phyloP scores from a whole-genome alignment of 2,888 invertebrate genomes.

The Xestoiulus laeticollis region DNA sequence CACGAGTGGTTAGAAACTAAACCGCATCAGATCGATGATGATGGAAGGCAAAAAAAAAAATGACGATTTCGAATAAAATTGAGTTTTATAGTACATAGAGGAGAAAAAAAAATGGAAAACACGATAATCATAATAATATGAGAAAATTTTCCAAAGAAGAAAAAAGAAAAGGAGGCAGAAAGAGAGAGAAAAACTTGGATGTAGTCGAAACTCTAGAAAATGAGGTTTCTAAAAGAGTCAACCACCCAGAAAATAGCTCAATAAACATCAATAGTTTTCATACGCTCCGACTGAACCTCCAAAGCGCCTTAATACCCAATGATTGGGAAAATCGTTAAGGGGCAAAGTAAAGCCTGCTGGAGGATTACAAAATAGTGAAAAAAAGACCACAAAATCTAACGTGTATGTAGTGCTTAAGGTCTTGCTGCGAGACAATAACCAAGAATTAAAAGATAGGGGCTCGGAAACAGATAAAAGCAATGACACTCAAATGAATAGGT shows the following conservation, averaged over 20 bases:
- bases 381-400: conserved; percentile 8
- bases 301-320: conserved; percentile 22
- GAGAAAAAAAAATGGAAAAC: background rate
- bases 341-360: conserved; percentile 13
- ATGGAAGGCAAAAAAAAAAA: background rate
- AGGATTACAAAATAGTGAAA: conserved; percentile 28
- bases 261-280: conserved; percentile 37
- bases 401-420: conserved; percentile 13
- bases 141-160: background rate
- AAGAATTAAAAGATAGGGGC: conserved; percentile 37
- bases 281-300: conserved; percentile 28
- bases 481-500: background rate
- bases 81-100: background rate
- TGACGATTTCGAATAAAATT: background rate
- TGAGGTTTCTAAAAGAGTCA: conserved; percentile 17
- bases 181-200: background rate
- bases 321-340: conserved; percentile 37
- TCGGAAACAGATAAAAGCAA: conserved; percentile 28
- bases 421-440: background rate
- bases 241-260: conserved; percentile 37
- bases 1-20: background rate
- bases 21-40: background rate
- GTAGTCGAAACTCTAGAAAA: conserved; percentile 4
- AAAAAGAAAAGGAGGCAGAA: background rate
- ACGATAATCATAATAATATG: conserved; percentile 33